Conservation (phyloP, 2,888 invertebrate genomes). For the Nemapogon koenigi region DNA sequence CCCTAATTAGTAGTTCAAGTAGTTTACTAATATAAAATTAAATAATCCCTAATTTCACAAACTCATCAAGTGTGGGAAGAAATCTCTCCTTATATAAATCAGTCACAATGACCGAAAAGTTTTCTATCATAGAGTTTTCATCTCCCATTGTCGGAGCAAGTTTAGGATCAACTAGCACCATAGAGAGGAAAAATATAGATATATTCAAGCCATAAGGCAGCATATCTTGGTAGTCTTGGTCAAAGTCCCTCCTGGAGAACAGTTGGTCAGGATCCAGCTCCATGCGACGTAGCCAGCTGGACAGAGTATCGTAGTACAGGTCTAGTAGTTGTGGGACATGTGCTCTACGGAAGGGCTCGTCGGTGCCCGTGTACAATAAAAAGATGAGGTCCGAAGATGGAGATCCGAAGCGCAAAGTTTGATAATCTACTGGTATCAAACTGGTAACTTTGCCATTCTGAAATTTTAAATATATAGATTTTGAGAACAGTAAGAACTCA, state of each 20-base stretch:
- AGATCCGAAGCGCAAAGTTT: slow-evolving; percentile 7
- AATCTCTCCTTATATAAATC: slow-evolving; percentile 13
- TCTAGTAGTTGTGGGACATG: slow-evolving; percentile 5
- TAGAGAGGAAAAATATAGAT: neutral
- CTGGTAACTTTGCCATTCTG: slow-evolving; percentile 5
- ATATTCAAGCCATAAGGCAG: slow-evolving; percentile 3
- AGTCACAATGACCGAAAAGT: slow-evolving; percentile 12
- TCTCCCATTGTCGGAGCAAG: slow-evolving; percentile 7
- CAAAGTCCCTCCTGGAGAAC: slow-evolving; percentile 4
- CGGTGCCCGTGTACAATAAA: slow-evolving; percentile 8
- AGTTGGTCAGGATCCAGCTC: slow-evolving; percentile 1
- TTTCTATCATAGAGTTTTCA: slow-evolving; percentile 1
- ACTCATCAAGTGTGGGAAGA: neutral
- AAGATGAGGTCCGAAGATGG: slow-evolving; percentile 1
- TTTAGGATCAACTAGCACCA: slow-evolving; percentile 4
- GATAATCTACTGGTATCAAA: slow-evolving; percentile 9
- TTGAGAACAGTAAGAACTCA: too few species aligned
- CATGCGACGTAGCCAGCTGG: neutral
- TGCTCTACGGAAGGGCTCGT: slow-evolving; percentile 5
- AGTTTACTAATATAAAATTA: neutral
- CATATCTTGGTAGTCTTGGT: slow-evolving; percentile 11
- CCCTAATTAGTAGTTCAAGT: too few species aligned
- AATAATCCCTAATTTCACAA: slow-evolving; percentile 9
- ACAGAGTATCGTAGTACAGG: slow-evolving; percentile 6
- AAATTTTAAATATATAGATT: slow-evolving; percentile 1